Evolutionary conservation across 2,113 vertebrate genomes (phyloP), one percentile per base, ranked within the genome.

Genomic region (Neopipo cinnamomea): DNA sequence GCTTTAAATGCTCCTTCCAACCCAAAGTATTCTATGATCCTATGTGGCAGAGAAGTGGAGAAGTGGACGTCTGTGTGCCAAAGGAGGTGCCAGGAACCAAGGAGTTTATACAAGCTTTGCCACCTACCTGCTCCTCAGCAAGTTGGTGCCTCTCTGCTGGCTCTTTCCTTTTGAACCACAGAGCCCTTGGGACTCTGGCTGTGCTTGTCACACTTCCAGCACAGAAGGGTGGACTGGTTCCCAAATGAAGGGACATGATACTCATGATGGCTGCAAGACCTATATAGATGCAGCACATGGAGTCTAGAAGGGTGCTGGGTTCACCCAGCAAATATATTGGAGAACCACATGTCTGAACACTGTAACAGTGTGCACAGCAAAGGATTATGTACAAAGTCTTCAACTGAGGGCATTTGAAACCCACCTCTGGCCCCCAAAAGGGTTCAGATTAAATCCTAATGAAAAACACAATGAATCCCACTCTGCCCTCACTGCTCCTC

Each of bases 111-210:
- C 1, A 22, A 83, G 50, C 39, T 83, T 50, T 88, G 77, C 37
- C 27, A 72, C 35, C 2, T 1, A 33, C 25, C 50, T 44, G 41
- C 44, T 79, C 39, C 56, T 91, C 37, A 66, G 72, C 35, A 31
- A 42, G 59, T 5, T 14, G 4, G 27, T 0, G 0, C 30, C 27
- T 52, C 77, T 59, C 46, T 6, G 4, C 52, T 17, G 6, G 15
- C 25, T 68, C 25, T 82, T 61, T 75, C 25, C 33, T 80, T 77
- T 19, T 27, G 70, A 90, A 53, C 30, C 0, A 0, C 44, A 47
- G 35, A 13, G 8, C 31, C 19, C 23, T 16, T 15, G 49, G 63
- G 46, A 62, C 63, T 39, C 31, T 2, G 12, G 6, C 28, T 83
- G 46, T 47, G 22, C 66, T 42, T 30, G 3, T 39, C 74, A 73